phyloP scores from a whole-genome alignment of 2,113 vertebrate genomes.

The Myotis lucifugus region DNA sequence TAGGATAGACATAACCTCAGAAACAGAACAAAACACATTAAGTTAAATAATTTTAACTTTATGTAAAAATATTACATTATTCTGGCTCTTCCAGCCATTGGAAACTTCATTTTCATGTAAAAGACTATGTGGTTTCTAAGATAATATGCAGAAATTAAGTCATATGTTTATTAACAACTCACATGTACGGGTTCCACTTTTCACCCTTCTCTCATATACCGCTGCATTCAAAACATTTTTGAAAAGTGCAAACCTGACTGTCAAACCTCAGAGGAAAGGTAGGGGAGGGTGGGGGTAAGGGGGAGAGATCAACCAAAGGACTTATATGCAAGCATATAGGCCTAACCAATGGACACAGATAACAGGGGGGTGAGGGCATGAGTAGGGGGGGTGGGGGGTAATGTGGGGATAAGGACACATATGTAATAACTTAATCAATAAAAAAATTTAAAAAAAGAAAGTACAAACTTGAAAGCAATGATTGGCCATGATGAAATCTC shows the following conservation, averaged over 20 bases:
- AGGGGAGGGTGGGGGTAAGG: too few relatives aligned
- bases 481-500: constrained; percentile 25
- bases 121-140: not conserved
- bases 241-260: not conserved
- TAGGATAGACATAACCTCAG: not conserved
- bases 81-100: not conserved
- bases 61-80: not conserved
- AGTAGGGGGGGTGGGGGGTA: too few relatives aligned
- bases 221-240: not conserved
- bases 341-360: too few relatives aligned
- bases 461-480: not conserved
- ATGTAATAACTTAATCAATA: too few relatives aligned
- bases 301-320: too few relatives aligned
- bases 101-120: not conserved
- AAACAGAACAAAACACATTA: not conserved
- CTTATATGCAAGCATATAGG: too few relatives aligned
- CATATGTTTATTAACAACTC: not conserved
- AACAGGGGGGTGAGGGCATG: too few relatives aligned
- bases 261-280: too few relatives aligned
- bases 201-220: not conserved
- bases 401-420: too few relatives aligned
- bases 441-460: not conserved
- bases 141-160: not conserved
- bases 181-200: not conserved
- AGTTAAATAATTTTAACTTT: not conserved